These are phyloP conservation scores for Elephas maximus DNA, from an alignment of 2,113 vertebrate genomes.

Conservation along the genomic window DNA sequence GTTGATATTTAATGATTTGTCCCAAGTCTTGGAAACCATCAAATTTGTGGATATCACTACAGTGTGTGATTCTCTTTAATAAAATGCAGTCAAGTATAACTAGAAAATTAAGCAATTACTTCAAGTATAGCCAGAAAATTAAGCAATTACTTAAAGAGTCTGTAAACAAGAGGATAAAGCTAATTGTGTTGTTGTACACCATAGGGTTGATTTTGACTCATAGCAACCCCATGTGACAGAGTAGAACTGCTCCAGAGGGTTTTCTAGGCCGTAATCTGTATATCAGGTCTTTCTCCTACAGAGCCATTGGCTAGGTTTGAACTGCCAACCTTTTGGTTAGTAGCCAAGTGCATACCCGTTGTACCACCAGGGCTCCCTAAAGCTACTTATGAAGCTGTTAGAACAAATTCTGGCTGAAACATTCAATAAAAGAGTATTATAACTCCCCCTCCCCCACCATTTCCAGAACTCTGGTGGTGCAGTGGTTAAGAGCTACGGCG, in stretches of 20 bases:
- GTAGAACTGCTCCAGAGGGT: neutral
- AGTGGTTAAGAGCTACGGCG: too few species aligned
- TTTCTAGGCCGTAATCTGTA: neutral
- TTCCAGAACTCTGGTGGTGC: too few species aligned
- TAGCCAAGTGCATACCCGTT: neutral
- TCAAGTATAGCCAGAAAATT: constrained; percentile 21
- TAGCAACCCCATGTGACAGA: neutral
- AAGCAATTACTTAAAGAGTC: neutral
- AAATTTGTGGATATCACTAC: neutral
- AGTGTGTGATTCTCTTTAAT: neutral
- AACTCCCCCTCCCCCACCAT: neutral
- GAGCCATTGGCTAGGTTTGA: neutral
- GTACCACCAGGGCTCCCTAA: neutral
- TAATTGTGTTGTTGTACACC: neutral
- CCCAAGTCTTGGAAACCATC: neutral
- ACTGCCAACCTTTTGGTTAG: neutral
- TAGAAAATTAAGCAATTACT: constrained; percentile 17
- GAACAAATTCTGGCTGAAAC: constrained; percentile 22
- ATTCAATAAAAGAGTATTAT: neutral
- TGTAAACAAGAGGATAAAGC: neutral
- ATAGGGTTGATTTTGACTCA: neutral
- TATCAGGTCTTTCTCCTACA: neutral
- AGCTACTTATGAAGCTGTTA: neutral
- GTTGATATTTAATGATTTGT: neutral
- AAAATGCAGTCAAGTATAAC: neutral